Percentiles rank a stretch among this genome's conserved stretches.
Evolutionary conservation across 2,113 vertebrate genomes (phyloP).

Genomic region (Jaculus jaculus): DNA sequence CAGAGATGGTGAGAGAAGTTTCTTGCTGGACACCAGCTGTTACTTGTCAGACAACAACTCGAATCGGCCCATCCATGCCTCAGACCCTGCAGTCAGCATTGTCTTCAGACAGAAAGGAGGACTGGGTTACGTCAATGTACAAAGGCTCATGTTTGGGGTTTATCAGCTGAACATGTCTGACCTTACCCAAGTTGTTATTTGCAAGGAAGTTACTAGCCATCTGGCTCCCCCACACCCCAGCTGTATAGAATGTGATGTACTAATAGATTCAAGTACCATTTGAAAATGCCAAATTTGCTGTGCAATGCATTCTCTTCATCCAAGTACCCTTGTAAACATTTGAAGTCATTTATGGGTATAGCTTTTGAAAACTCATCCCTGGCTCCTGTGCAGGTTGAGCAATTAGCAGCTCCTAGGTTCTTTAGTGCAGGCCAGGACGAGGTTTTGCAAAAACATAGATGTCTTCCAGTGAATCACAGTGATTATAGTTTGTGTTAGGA

Average conservation of each 20-base stretch:
- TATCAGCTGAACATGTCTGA: background rate
- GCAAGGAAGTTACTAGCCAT: background rate
- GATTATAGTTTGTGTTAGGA: background rate
- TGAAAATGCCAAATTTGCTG: background rate
- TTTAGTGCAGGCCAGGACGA: background rate
- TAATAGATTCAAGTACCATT: background rate
- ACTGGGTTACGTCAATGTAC: background rate
- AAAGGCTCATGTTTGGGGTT: background rate
- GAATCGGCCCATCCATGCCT: background rate
- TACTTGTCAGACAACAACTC: constrained; percentile 15
- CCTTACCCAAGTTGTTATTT: background rate
- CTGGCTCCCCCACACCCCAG: background rate
- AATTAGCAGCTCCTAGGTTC: background rate
- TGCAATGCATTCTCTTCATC: background rate
- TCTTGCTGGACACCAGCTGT: background rate
- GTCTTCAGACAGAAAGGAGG: background rate
- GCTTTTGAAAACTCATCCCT: background rate
- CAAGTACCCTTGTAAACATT: background rate
- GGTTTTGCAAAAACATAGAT: background rate
- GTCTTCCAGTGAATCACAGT: background rate
- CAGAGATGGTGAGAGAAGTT: background rate
- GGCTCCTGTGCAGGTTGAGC: background rate
- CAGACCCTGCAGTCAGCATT: background rate
- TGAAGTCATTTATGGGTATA: background rate
- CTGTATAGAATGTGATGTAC: background rate